Percentiles rank a stretch among this genome's conserved stretches.
Conservation (phyloP, 2,888 invertebrate genomes). For the Leucania comma region DNA sequence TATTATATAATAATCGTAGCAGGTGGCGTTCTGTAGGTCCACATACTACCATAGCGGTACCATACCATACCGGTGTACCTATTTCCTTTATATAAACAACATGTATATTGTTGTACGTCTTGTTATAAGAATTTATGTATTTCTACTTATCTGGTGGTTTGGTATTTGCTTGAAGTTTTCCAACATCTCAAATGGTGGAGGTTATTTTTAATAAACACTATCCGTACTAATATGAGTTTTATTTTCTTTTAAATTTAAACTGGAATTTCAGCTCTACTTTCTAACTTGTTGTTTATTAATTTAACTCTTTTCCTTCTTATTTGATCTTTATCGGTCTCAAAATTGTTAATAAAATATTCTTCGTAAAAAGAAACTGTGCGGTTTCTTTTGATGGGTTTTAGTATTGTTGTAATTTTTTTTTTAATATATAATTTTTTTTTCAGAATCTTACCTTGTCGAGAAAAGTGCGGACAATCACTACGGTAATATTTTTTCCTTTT, state of each 20-base stretch:
- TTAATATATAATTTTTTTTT: constrained; percentile 54
- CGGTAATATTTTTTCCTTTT: constrained; percentile 72
- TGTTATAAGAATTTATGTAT: neutral
- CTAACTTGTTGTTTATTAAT: neutral
- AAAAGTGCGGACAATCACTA: constrained; percentile 74
- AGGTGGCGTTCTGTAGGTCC: too few relatives aligned
- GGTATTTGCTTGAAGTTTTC: neutral
- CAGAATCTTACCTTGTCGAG: constrained; percentile 75
- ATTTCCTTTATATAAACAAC: too few relatives aligned
- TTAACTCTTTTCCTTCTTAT: neutral
- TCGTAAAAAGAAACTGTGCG: neutral
- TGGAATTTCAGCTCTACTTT: neutral
- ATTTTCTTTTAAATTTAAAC: neutral
- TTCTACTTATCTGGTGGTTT: constrained; percentile 11
- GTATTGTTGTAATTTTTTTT: neutral
- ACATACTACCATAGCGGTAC: too few relatives aligned
- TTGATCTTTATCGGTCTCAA: neutral
- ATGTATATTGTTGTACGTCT: too few relatives aligned
- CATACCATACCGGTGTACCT: too few relatives aligned
- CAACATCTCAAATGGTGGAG: constrained; percentile 21
- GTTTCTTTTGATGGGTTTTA: neutral
- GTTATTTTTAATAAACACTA: constrained; percentile 33
- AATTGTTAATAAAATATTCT: too few relatives aligned
- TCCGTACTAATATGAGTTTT: constrained; percentile 17
- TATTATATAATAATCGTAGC: neutral